Percentiles rank a stretch among this genome's conserved stretches.
These are phyloP conservation scores for Zootermopsis nevadensis DNA, from an alignment of 2,888 invertebrate species.

Conservation along the genomic window DNA sequence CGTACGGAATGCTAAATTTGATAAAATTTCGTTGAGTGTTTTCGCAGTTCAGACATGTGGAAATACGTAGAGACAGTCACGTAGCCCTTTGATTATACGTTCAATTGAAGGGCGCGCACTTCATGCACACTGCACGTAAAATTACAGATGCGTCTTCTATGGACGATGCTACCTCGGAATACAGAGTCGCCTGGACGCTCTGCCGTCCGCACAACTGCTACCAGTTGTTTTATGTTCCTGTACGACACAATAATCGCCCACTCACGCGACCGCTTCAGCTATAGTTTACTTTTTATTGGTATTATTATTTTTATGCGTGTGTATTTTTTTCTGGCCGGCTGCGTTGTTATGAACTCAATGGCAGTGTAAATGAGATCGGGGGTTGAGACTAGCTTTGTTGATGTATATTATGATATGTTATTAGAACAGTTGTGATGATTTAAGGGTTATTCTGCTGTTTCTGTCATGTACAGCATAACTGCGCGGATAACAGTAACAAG, in stretches of 20 bases:
- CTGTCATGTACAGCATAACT: background rate
- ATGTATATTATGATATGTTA: slow-evolving; percentile 32
- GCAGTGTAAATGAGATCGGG: slow-evolving; percentile 41
- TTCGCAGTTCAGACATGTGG: too few relatives aligned
- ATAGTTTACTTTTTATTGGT: background rate
- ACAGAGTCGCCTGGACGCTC: background rate
- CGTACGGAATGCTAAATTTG: too few relatives aligned
- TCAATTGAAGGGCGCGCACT: too few relatives aligned
- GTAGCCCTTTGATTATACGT: too few relatives aligned
- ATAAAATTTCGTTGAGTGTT: too few relatives aligned
- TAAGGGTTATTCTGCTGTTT: background rate
- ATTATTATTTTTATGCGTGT: background rate
- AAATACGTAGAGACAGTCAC: too few relatives aligned
- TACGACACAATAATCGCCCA: slow-evolving; percentile 11
- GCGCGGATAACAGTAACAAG: background rate
- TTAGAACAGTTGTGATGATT: slow-evolving; percentile 9
- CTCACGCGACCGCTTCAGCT: background rate
- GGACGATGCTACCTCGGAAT: background rate
- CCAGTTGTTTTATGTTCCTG: background rate
- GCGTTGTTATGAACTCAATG: slow-evolving; percentile 36
- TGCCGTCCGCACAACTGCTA: background rate
- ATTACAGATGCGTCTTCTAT: too few relatives aligned
- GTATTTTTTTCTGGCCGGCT: background rate
- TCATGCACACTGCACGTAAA: too few relatives aligned
- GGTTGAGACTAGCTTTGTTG: slow-evolving; percentile 4